These are phyloP conservation scores for Tachystola acroxantha DNA, from an alignment of 2,888 invertebrate species.

Conservation along the genomic window DNA sequence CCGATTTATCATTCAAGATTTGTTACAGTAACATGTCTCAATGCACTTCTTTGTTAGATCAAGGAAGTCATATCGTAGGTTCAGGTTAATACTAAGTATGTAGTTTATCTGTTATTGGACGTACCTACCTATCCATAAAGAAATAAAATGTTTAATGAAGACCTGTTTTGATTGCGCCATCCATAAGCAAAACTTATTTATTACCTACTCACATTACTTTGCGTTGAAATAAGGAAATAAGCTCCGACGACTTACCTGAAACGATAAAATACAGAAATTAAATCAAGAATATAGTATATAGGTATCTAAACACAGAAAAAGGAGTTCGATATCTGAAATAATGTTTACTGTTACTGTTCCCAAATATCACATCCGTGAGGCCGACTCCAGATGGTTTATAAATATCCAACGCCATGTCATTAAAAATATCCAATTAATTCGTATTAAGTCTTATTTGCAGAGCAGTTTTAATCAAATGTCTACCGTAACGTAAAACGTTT, in stretches of 20 bases:
- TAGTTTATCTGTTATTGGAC: too few relatives aligned
- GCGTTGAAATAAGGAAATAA: background rate
- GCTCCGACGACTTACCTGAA: constrained; percentile 35
- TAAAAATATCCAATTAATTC: constrained; percentile 53
- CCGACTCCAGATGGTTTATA: constrained; percentile 52
- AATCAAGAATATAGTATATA: background rate
- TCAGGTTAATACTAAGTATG: too few relatives aligned
- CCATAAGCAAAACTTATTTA: background rate
- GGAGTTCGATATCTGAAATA: constrained; percentile 2
- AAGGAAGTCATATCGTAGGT: too few relatives aligned
- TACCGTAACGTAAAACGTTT: constrained; percentile 21
- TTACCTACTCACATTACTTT: background rate
- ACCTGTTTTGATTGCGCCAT: constrained; percentile 1
- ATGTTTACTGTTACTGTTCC: constrained; percentile 10
- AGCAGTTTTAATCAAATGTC: constrained; percentile 21
- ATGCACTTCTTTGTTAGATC: too few relatives aligned
- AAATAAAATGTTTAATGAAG: constrained; percentile 1
- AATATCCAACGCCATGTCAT: constrained; percentile 53
- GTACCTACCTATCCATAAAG: too few relatives aligned
- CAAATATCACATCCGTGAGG: constrained; percentile 33
- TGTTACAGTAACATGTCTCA: too few relatives aligned
- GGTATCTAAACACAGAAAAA: background rate
- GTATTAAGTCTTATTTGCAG: constrained; percentile 41
- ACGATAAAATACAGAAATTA: constrained; percentile 18
- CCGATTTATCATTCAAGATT: too few relatives aligned